These are phyloP conservation scores for Chloroceryle aenea DNA, from an alignment of 2,113 vertebrate genomes.

Conservation along the genomic window DNA sequence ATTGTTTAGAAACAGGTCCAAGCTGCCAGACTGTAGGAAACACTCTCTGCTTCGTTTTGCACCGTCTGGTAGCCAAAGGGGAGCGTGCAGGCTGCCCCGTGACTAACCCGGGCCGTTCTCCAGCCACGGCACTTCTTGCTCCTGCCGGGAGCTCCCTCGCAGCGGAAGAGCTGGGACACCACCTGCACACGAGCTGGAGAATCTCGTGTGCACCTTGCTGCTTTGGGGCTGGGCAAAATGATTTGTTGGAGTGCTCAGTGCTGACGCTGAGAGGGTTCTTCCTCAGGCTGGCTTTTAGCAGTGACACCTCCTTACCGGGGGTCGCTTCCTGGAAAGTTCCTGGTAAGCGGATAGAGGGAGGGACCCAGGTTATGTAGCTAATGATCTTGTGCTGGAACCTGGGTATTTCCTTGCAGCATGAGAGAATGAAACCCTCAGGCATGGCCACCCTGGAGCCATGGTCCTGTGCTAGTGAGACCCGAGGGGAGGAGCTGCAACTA, in stretches of 20 bases:
- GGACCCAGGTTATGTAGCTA: not conserved
- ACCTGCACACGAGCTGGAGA: not conserved
- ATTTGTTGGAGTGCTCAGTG: not conserved
- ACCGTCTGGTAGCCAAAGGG: not conserved
- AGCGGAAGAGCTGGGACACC: not conserved
- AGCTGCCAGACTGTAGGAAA: not conserved
- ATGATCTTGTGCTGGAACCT: not conserved
- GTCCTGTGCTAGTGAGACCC: not conserved
- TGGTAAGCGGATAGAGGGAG: constrained; percentile 3
- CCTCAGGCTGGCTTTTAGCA: constrained; percentile 50
- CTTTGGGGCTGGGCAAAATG: constrained; percentile 38
- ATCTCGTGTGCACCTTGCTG: not conserved
- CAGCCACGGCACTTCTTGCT: not conserved
- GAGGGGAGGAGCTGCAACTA: not conserved
- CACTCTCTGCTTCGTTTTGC: not conserved
- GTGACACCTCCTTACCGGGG: constrained; percentile 2
- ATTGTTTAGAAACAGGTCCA: not conserved
- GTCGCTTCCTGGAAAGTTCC: constrained; percentile 54
- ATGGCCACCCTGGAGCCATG: rapidly evolving
- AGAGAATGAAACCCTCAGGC: not conserved
- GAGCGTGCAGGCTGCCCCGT: not conserved
- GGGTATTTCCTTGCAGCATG: rapidly evolving
- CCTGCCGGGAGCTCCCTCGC: not conserved
- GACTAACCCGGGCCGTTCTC: not conserved
- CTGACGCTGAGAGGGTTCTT: not conserved